Evolutionary conservation across 2,888 invertebrate species (phyloP).

Genomic region (Ceriagrion tenellum): DNA sequence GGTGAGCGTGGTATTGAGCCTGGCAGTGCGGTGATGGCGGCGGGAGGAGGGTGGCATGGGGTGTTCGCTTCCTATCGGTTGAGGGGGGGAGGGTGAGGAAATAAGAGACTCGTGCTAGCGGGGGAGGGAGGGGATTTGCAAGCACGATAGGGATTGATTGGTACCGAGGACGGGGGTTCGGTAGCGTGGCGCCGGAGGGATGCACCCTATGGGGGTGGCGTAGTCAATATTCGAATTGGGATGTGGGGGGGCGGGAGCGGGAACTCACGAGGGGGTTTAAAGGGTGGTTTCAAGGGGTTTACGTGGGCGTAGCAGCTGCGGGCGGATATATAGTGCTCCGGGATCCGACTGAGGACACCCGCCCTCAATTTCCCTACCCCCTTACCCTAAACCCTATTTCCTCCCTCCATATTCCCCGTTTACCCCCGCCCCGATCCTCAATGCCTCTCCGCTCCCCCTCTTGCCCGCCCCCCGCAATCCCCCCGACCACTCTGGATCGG

Average conservation of each 20-base stretch:
- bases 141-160: background rate
- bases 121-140: background rate
- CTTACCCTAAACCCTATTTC: background rate
- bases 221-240: too few relatives aligned
- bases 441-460: too few relatives aligned
- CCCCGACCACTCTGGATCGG: too few relatives aligned
- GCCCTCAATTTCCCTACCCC: background rate
- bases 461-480: too few relatives aligned
- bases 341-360: background rate
- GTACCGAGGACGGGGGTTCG: background rate
- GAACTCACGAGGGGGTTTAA: background rate
- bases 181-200: conserved; percentile 42
- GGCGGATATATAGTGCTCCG: conserved; percentile 32
- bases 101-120: too few relatives aligned
- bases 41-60: background rate
- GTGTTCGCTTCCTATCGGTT: background rate
- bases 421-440: background rate
- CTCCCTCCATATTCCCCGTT: background rate
- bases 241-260: background rate
- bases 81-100: background rate
- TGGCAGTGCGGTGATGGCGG: background rate
- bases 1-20: background rate
- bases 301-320: conserved; percentile 46
- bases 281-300: background rate
- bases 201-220: background rate